Base-by-base conservation (phyloP, 35 echinoderm and acorn worm genomes). In the Holothuria glaberrima region DNA sequence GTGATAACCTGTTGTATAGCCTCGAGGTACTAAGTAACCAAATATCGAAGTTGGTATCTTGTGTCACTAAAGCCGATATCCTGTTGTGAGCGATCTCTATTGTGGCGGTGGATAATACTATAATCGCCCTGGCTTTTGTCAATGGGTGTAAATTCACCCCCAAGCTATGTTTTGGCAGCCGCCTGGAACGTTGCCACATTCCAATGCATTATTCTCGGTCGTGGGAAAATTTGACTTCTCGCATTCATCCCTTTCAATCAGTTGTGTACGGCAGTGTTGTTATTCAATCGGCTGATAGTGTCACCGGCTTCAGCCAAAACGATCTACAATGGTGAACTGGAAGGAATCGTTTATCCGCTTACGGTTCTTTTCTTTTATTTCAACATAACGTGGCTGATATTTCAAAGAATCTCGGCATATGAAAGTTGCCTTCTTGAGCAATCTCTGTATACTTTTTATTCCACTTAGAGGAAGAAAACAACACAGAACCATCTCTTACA, bases 141-240 rank as follows among this genome's bases (percentile, higher is more conserved):
- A 48, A 78, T 48, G 74, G 74, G 74, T 78, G 74, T 78, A 78
- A 78, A 78, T 52, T 78, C 27, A 78, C 74, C 74, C 72, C 41
- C 44, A 48, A 48, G 74, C 74, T 78, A 78, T 28, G 44, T 48
- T 50, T 78, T 48, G 74, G 74, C 74, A 78, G 41, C 74, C 74
- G 74, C 38, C 74, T 78, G 74, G 36, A 78, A 78, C 74, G 25
- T 48, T 50, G 74, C 38, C 50, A 78, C 74, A 78, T 78, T 78
- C 74, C 74, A 48, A 26, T 50, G 38, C 44, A 78, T 78, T 78
- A 78, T 78, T 48, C 74, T 78, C 74, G 74, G 38, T 48, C 74
- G 74, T 78, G 74, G 74, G 74, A 78, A 78, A 78, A 78, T 78
- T 48, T 78, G 74, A 78, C 74, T 78, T 48, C 50, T 78, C 44